These are phyloP conservation scores for chimpanzee (Pan troglodytes) DNA, from an alignment of 2,113 vertebrate species.

Conservation along the genomic window NHGRI_mPanTro3-v2.1_pri NC_072419.2:48578001-48578500, in stretches of 20 bases:
- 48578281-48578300: background rate
- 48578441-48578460: background rate
- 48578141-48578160: background rate
- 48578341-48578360: background rate
- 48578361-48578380: background rate
- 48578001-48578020: background rate
- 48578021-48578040: background rate
- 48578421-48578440: background rate
- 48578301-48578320: background rate
- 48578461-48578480: background rate
- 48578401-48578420: background rate
- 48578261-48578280: background rate
- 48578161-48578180: background rate
- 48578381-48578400: background rate
- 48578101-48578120: background rate
- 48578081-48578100: background rate
- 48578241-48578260: background rate
- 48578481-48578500: background rate
- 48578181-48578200: background rate
- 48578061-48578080: background rate
- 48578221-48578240: constrained; percentile 27
- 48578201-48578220: background rate
- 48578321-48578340: background rate
- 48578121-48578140: background rate
- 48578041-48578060: background rate